Conservation (phyloP, 2,888 invertebrate species). For the Saturnia japonica region DNA sequence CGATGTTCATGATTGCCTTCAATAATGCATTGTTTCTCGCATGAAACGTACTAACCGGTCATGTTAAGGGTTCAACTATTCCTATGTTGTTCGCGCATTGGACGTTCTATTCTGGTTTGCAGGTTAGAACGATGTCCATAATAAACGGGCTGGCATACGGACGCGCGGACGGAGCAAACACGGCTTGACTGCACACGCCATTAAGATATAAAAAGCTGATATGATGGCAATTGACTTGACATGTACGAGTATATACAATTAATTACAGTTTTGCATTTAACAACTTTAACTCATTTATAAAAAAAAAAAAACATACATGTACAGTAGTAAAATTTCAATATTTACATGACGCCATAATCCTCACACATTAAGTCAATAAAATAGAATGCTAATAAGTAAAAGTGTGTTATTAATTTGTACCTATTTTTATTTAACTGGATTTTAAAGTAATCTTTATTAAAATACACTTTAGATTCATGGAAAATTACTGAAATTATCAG, state of each 20-base stretch:
- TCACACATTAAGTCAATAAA: too few relatives aligned
- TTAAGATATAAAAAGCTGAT: slow-evolving; percentile 67
- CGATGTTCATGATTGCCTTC: slow-evolving; percentile 65
- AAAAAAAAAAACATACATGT: too few relatives aligned
- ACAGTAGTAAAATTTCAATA: not conserved
- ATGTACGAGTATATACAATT: slow-evolving; percentile 53
- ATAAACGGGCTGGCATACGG: slow-evolving; percentile 52
- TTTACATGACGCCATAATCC: too few relatives aligned
- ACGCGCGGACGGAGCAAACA: slow-evolving; percentile 59
- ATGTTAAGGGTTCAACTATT: slow-evolving; percentile 31
- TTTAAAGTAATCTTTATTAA: too few relatives aligned
- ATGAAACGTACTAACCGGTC: slow-evolving; percentile 57
- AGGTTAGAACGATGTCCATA: slow-evolving; percentile 47
- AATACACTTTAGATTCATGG: too few relatives aligned
- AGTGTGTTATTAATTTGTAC: not conserved
- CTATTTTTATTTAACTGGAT: not conserved
- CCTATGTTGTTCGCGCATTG: slow-evolving; percentile 27
- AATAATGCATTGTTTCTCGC: slow-evolving; percentile 68
- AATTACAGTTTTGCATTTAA: slow-evolving; percentile 26
- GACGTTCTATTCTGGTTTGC: slow-evolving; percentile 37
- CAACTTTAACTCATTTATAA: too few relatives aligned
- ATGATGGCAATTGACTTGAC: slow-evolving; percentile 51
- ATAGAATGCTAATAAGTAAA: not conserved
- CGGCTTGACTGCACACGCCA: slow-evolving; percentile 65
- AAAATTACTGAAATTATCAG: not conserved